phyloP scores from a whole-genome alignment of 1,140 invertebrate species.

The Bombus balteatus region DNA sequence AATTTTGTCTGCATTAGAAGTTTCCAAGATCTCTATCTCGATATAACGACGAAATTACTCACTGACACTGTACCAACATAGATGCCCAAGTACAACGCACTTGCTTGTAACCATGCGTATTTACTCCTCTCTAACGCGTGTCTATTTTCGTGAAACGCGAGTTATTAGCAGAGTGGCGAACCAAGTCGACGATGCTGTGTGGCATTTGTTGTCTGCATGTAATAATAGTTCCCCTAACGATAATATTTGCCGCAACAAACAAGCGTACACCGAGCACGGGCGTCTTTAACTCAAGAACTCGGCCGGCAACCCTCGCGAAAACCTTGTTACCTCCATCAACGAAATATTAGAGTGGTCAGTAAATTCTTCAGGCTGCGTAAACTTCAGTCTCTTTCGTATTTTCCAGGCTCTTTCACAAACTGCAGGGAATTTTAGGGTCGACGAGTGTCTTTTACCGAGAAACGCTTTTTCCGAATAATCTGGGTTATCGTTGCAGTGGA shows the following conservation, averaged over 20 bases:
- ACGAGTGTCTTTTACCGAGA: background rate
- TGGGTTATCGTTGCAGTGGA: background rate
- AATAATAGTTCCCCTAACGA: conserved; percentile 77
- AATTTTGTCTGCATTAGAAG: background rate
- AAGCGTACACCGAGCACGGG: background rate
- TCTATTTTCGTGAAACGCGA: conserved; percentile 74
- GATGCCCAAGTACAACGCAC: conserved; percentile 17
- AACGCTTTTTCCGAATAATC: background rate
- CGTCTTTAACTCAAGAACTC: background rate
- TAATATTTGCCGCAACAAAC: conserved; percentile 61
- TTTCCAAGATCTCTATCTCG: background rate
- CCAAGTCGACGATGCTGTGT: conserved; percentile 64
- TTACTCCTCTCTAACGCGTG: conserved; percentile 40
- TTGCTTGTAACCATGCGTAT: conserved; percentile 36
- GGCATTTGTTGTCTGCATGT: conserved; percentile 73
- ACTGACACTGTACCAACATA: background rate
- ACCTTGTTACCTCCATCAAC: background rate
- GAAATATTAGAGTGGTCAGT: conserved; percentile 20
- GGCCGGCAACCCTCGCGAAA: background rate
- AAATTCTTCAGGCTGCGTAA: background rate
- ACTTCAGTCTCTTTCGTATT: background rate
- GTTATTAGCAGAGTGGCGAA: conserved; percentile 74
- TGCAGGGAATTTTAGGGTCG: background rate
- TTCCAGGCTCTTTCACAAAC: background rate
- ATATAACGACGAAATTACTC: background rate